phyloP scores from a whole-genome alignment of 2,113 vertebrate species.

The Catharus bicknelli region DNA sequence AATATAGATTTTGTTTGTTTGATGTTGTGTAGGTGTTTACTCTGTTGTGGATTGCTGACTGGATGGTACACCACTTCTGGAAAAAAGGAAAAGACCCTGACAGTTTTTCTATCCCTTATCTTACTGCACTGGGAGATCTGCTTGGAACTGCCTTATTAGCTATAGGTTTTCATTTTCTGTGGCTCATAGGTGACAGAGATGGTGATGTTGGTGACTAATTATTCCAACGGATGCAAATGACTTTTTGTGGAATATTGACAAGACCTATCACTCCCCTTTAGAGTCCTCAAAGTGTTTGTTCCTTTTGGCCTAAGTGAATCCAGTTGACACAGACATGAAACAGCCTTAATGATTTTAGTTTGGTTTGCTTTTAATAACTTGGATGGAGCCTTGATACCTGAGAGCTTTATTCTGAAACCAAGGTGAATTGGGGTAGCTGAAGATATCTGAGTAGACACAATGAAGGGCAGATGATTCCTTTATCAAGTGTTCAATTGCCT shows the following conservation, averaged over 20 bases:
- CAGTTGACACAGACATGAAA: conserved; percentile 36
- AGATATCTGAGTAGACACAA: neutral
- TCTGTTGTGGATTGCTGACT: conserved; percentile 90
- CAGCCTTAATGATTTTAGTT: conserved; percentile 67
- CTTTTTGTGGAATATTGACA: neutral
- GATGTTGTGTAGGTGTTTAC: conserved; percentile 82
- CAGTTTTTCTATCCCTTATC: conserved; percentile 96
- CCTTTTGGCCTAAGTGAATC: conserved; percentile 14
- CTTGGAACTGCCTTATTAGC: conserved; percentile 93
- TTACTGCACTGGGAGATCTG: conserved; percentile 92
- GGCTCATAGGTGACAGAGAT: conserved; percentile 93
- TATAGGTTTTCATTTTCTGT: conserved; percentile 93
- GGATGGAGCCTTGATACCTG: neutral
- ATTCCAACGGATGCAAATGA: neutral
- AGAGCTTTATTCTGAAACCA: neutral
- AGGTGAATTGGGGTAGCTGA: neutral
- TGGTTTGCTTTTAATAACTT: neutral
- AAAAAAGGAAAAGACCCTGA: conserved; percentile 94
- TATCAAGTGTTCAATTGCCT: neutral
- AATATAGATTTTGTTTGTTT: conserved; percentile 8
- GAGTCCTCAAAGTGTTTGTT: conserved; percentile 2
- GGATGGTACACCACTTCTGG: conserved; percentile 98
- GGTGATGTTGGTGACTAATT: conserved; percentile 92
- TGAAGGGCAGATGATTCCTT: neutral
- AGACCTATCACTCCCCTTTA: neutral